Conservation (phyloP, 2,113 vertebrate species). For the Spea bombifrons region DNA sequence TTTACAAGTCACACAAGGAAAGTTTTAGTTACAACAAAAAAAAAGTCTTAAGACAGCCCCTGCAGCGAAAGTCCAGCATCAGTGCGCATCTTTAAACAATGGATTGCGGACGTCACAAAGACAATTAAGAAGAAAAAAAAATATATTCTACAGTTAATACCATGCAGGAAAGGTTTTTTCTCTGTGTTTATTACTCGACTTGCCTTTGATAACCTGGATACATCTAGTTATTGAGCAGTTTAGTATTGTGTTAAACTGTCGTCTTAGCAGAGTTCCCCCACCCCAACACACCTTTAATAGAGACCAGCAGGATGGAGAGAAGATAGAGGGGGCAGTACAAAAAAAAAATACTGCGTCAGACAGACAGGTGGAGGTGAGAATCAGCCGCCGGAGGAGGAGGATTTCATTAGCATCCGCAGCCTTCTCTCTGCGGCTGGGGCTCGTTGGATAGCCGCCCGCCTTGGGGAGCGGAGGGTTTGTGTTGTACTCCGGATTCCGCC, state of each 20-base stretch:
- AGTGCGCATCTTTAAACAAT: constrained; percentile 68
- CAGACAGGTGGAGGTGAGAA: constrained; percentile 71
- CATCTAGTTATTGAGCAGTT: constrained; percentile 79
- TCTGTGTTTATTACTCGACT: constrained; percentile 73
- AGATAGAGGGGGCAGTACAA: constrained; percentile 64
- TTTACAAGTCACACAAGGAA: constrained; percentile 57
- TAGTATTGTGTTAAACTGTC: constrained; percentile 81
- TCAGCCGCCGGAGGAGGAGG: constrained; percentile 56
- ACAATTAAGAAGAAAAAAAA: constrained; percentile 66
- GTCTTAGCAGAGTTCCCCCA: constrained; percentile 66
- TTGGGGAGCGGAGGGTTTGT: constrained; percentile 92
- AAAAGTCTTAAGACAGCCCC: constrained; percentile 69
- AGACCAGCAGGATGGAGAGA: constrained; percentile 77
- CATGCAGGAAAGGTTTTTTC: constrained; percentile 73
- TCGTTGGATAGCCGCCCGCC: constrained; percentile 88
- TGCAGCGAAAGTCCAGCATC: constrained; percentile 71
- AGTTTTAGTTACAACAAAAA: constrained; percentile 66
- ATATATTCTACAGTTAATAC: constrained; percentile 71
- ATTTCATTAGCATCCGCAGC: constrained; percentile 92
- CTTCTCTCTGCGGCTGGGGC: constrained; percentile 89
- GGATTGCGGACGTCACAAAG: constrained; percentile 70
- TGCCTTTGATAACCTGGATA: constrained; percentile 82
- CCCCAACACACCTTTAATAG: constrained; percentile 62
- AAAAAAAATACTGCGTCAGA: constrained; percentile 61
- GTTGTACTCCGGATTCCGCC: constrained; percentile 92